phyloP scores from a whole-genome alignment of 2,797 vertebrate species.

The Coilia nasus region DNA sequence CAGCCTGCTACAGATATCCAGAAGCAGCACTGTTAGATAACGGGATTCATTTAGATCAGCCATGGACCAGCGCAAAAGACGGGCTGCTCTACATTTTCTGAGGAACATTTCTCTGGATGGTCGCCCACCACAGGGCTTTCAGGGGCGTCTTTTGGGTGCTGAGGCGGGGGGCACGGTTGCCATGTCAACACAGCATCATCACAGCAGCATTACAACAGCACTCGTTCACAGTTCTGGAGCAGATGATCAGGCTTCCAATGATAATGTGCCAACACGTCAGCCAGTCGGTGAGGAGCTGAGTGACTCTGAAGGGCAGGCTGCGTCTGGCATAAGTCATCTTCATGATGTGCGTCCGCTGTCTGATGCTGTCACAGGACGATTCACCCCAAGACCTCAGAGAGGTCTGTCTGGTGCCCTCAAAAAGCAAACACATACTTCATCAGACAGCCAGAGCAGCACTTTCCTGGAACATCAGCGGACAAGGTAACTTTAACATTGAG shows the following conservation, averaged over 20 bases:
- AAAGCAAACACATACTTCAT: not conserved
- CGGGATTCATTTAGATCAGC: not conserved
- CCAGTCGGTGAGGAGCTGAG: not conserved
- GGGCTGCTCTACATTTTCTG: conserved; percentile 37
- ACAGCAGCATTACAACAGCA: not conserved
- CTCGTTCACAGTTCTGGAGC: not conserved
- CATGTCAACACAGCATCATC: not conserved
- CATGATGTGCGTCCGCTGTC: not conserved
- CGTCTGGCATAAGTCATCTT: not conserved
- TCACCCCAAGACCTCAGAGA: not conserved
- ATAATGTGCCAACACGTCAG: not conserved
- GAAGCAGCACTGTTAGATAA: not conserved
- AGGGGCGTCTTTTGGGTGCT: not conserved
- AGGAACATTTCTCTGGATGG: conserved; percentile 34
- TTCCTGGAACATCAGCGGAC: not conserved
- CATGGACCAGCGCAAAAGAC: conserved; percentile 29
- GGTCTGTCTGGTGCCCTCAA: not conserved
- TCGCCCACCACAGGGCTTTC: not conserved
- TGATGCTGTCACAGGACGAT: not conserved
- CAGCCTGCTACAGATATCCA: not conserved
- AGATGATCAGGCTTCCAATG: not conserved
- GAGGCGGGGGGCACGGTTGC: not conserved
- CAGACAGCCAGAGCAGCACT: conserved; percentile 3
- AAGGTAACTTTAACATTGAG: conserved; percentile 11
- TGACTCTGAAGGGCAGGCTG: not conserved